phyloP scores from a whole-genome alignment of 1,140 invertebrate genomes.

The Drosophila leontia region DNA sequence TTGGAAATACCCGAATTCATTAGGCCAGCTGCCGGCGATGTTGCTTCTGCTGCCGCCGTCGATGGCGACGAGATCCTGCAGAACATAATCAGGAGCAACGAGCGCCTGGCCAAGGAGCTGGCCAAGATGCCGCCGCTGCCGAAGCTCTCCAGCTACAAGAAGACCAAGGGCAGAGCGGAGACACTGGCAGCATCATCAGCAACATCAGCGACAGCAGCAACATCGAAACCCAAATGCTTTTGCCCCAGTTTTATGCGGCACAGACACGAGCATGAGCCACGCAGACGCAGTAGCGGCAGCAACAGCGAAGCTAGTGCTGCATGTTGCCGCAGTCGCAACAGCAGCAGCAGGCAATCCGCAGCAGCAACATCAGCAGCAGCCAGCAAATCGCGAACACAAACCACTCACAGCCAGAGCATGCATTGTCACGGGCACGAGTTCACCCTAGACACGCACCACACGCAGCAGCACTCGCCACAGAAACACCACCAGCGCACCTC shows the following conservation, averaged over 20 bases:
- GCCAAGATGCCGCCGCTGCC: slow-evolving; percentile 81
- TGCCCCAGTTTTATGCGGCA: slow-evolving; percentile 75
- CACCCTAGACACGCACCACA: slow-evolving; percentile 69
- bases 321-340: slow-evolving; percentile 49
- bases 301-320: slow-evolving; percentile 20
- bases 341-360: slow-evolving; percentile 13
- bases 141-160: slow-evolving; percentile 58
- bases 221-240: slow-evolving; percentile 62
- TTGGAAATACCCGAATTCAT: slow-evolving; percentile 38
- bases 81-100: slow-evolving; percentile 78
- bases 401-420: slow-evolving; percentile 64
- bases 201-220: slow-evolving; percentile 26
- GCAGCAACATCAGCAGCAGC: slow-evolving; percentile 19
- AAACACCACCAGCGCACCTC: slow-evolving; percentile 33
- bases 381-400: slow-evolving; percentile 66
- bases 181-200: slow-evolving; percentile 15
- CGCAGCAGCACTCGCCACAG: slow-evolving; percentile 28
- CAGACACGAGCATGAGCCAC: slow-evolving; percentile 62
- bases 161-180: slow-evolving; percentile 21
- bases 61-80: slow-evolving; percentile 67
- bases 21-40: slow-evolving; percentile 20
- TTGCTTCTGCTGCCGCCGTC: slow-evolving; percentile 16
- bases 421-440: slow-evolving; percentile 59
- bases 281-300: slow-evolving; percentile 42
- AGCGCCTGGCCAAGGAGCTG: slow-evolving; percentile 68